phyloP scores from a whole-genome alignment of 2,113 vertebrate species.

The Mionectes macconnelli region DNA sequence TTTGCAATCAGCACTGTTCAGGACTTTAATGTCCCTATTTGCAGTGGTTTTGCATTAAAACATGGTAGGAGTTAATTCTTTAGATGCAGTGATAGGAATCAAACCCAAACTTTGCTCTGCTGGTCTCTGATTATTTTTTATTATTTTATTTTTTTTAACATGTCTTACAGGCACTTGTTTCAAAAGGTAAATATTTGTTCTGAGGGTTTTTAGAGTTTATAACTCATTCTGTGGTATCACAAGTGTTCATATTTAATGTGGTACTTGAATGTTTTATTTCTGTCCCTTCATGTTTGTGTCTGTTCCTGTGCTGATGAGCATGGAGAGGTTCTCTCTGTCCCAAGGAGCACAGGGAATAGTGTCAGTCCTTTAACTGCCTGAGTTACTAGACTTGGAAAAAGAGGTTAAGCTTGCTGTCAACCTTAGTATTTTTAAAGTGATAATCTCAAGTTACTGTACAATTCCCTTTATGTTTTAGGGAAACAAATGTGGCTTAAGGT shows the following conservation, averaged over 20 bases:
- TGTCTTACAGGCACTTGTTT: background rate
- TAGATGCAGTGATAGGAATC: background rate
- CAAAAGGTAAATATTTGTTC: background rate
- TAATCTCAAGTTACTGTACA: background rate
- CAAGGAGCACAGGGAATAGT: background rate
- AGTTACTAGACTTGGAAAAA: background rate
- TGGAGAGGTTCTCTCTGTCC: background rate
- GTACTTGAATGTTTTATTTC: background rate
- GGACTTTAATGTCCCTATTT: background rate
- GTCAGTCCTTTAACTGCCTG: background rate
- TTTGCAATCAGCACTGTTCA: background rate
- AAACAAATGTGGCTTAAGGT: background rate
- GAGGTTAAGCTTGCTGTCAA: background rate
- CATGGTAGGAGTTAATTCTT: background rate
- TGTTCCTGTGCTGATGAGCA: background rate
- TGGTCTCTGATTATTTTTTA: background rate
- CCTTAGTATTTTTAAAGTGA: background rate
- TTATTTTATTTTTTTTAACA: background rate
- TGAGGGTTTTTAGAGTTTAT: background rate
- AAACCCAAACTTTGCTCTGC: background rate
- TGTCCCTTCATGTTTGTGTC: background rate
- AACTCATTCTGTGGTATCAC: background rate
- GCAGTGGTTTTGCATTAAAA: background rate
- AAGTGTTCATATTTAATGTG: background rate
- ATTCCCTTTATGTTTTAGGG: background rate